Conservation (phyloP, 2,113 vertebrate genomes). For the Plecturocebus donacophilus region DNA sequence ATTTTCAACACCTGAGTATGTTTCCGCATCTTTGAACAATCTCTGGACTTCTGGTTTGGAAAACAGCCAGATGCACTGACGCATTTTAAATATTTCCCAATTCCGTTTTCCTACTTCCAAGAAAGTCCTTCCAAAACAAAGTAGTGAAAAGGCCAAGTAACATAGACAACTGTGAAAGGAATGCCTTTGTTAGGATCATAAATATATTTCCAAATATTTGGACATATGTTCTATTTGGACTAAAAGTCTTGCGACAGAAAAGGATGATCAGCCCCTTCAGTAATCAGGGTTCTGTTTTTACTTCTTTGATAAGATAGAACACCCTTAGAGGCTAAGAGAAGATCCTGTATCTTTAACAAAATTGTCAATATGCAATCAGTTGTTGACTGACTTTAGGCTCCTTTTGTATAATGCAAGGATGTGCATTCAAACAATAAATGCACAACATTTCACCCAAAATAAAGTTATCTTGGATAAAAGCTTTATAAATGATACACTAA, state of each 20-base stretch:
- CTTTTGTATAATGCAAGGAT: rapidly evolving
- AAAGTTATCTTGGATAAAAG: neutral
- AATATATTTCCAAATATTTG: neutral
- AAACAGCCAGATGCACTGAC: neutral
- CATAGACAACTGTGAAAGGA: neutral
- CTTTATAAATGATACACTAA: neutral
- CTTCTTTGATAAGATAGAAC: neutral
- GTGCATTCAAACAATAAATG: neutral
- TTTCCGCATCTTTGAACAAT: rapidly evolving
- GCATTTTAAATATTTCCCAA: neutral
- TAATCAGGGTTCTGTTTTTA: neutral
- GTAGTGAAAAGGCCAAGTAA: neutral
- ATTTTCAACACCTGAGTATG: neutral
- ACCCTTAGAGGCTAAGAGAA: neutral
- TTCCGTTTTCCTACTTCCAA: neutral
- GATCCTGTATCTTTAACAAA: neutral
- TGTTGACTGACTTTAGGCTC: neutral
- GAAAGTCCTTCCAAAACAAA: slow-evolving; percentile 5
- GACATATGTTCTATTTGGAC: neutral
- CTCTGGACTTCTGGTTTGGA: neutral
- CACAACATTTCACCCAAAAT: neutral
- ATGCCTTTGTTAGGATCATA: neutral
- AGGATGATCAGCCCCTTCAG: no score
- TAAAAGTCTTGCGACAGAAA: neutral
- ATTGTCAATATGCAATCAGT: rapidly evolving